These are phyloP conservation scores for Ceratitis capitata DNA, from an alignment of 1,140 invertebrate species.

Conservation along the genomic window DNA sequence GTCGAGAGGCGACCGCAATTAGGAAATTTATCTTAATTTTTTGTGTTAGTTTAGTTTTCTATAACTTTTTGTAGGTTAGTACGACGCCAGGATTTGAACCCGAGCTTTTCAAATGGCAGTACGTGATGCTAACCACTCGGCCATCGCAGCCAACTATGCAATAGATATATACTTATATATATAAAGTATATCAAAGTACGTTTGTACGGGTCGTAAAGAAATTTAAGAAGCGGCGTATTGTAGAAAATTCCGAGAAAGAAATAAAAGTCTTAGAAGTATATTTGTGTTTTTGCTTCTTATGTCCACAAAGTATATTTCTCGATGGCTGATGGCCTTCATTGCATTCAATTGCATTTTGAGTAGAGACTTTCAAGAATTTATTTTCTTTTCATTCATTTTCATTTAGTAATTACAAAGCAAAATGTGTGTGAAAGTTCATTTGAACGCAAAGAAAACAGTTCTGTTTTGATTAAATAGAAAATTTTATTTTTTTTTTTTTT, in stretches of 20 bases:
- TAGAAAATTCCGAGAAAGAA: background rate
- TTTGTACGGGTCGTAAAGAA: background rate
- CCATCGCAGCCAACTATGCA: too few species aligned
- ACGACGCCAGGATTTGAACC: too few species aligned
- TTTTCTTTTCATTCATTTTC: background rate
- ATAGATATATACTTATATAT: too few species aligned
- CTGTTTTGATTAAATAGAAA: background rate
- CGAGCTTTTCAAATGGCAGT: too few species aligned
- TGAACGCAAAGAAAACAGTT: background rate
- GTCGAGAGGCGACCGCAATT: too few species aligned
- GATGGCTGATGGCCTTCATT: background rate
- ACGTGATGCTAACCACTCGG: too few species aligned
- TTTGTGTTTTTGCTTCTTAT: background rate
- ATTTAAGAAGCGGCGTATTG: background rate
- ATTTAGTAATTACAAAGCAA: background rate
- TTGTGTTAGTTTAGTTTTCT: too few species aligned
- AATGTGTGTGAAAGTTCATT: background rate
- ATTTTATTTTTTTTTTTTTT: background rate
- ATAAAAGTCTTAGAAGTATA: background rate
- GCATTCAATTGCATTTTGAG: background rate
- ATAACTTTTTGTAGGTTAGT: too few species aligned
- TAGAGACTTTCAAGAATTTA: background rate
- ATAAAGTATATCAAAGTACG: too few species aligned
- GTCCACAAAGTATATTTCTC: background rate
- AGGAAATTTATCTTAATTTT: too few species aligned